Conservation (phyloP, 2,888 invertebrate genomes). For the Neoaliturus tenellus region DNA sequence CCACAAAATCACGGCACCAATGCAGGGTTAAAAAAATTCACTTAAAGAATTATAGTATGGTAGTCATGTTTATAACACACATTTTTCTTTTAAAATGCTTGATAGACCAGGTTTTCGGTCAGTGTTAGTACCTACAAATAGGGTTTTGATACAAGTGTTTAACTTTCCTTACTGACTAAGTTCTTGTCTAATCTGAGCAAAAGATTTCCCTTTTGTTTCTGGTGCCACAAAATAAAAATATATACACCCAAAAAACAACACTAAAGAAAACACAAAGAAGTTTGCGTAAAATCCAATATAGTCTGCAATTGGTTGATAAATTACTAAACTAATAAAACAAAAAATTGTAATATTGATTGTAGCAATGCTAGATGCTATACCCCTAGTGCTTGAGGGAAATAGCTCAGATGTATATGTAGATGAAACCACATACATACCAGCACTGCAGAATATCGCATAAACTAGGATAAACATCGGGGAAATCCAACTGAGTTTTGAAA, state of each 20-base stretch:
- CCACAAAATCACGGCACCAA: no score
- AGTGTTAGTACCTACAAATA: no score
- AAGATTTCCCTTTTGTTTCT: slow-evolving; percentile 56
- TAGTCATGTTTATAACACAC: no score
- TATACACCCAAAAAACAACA: slow-evolving; percentile 28
- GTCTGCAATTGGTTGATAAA: slow-evolving; percentile 26
- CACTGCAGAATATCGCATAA: slow-evolving; percentile 7
- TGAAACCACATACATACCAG: slow-evolving; percentile 34
- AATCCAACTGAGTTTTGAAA: slow-evolving; percentile 48
- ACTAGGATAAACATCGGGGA: slow-evolving; percentile 5
- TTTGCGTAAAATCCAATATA: slow-evolving; percentile 14
- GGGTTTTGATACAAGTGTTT: background rate
- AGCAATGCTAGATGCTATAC: slow-evolving; percentile 74
- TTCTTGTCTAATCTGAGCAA: slow-evolving; percentile 32
- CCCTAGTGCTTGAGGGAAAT: slow-evolving; percentile 79
- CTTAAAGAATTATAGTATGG: no score
- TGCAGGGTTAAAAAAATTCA: no score
- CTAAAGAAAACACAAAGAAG: slow-evolving; percentile 22
- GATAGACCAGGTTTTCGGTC: no score
- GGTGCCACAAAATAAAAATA: slow-evolving; percentile 44
- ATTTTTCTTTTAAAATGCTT: no score
- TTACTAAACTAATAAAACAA: slow-evolving; percentile 24
- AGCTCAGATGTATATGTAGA: slow-evolving; percentile 72
- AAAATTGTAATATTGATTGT: slow-evolving; percentile 4
- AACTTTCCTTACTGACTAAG: background rate